Evolutionary conservation across 2,888 invertebrate genomes (phyloP).

Genomic region (Eristalis tenax): DNA sequence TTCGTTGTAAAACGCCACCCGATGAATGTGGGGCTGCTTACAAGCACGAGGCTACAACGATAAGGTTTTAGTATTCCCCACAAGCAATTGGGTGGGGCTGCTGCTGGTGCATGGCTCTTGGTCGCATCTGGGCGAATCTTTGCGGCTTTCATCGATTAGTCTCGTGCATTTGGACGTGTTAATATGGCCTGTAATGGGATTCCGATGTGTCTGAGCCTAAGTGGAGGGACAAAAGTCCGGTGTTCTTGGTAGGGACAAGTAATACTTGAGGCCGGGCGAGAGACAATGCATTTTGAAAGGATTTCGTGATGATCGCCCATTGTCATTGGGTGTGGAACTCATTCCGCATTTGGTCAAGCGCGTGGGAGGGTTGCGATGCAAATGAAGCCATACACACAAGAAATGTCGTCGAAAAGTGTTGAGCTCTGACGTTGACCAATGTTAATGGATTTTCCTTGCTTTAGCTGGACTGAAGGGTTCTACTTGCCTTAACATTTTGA

Average conservation of each 20-base stretch:
- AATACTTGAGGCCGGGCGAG: background rate
- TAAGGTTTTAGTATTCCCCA: slow-evolving; percentile 2
- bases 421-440: background rate
- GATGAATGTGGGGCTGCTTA: background rate
- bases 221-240: background rate
- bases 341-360: background rate
- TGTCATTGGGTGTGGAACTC: background rate
- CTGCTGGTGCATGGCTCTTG: background rate
- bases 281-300: background rate
- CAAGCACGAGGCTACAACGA: background rate
- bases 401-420: background rate
- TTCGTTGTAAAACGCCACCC: slow-evolving; percentile 24
- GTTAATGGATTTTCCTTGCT: background rate
- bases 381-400: background rate
- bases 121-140: slow-evolving; percentile 12
- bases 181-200: slow-evolving; percentile 53
- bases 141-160: slow-evolving; percentile 33
- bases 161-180: slow-evolving; percentile 46
- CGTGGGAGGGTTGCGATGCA: background rate
- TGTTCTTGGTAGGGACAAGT: background rate
- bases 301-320: background rate
- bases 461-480: background rate
- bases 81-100: slow-evolving; percentile 33
- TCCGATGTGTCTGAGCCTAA: slow-evolving; percentile 38
- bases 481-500: too few relatives aligned